Conservation (phyloP, 2,113 vertebrate species). For the Oceanites oceanicus region DNA sequence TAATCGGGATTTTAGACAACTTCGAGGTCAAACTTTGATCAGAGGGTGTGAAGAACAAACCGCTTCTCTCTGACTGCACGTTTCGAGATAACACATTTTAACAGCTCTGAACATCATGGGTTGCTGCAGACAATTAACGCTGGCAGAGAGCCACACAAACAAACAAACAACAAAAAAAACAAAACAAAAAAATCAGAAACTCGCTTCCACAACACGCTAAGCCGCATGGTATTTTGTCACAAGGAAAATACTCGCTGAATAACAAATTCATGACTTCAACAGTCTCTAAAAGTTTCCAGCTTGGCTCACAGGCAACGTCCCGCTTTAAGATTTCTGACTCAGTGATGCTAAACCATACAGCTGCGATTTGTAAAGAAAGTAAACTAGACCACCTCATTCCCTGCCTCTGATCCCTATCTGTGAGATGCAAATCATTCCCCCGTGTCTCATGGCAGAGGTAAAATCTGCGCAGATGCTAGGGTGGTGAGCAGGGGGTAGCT, state of each 20-base stretch:
- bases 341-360: background rate
- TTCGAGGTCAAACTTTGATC: background rate
- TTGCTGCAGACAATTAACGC: background rate
- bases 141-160: background rate
- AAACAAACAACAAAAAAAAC: background rate
- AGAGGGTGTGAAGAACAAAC: background rate
- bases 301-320: background rate
- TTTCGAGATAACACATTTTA: background rate
- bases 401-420: background rate
- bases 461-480: background rate
- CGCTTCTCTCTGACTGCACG: background rate
- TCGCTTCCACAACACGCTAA: background rate
- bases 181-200: background rate
- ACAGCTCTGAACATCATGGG: background rate
- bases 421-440: background rate
- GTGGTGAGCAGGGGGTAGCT: background rate
- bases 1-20: background rate
- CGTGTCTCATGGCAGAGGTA: fast-evolving
- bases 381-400: background rate
- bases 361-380: background rate
- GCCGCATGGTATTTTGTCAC: background rate
- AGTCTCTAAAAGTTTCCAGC: background rate
- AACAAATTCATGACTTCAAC: background rate
- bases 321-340: background rate
- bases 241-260: background rate